These are phyloP conservation scores for Nasonia vitripennis DNA, from an alignment of 1,140 invertebrate species.

Conservation along the genomic window DNA sequence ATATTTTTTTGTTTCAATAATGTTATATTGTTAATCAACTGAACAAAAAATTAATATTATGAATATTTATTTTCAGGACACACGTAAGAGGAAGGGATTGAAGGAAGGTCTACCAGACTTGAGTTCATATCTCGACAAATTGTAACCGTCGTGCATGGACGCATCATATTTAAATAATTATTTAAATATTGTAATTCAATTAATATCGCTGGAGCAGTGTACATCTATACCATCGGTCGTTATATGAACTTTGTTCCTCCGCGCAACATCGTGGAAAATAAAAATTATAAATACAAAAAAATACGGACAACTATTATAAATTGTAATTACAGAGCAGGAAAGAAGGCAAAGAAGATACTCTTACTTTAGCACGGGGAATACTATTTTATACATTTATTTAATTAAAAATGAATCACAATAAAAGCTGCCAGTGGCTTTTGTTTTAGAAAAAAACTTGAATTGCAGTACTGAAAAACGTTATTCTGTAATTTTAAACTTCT, in stretches of 20 bases:
- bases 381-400: slow-evolving; percentile 73
- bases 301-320: slow-evolving; percentile 61
- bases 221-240: slow-evolving; percentile 65
- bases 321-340: slow-evolving; percentile 64
- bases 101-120: slow-evolving; percentile 97
- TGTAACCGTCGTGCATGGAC: slow-evolving; percentile 81
- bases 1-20: neutral
- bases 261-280: slow-evolving; percentile 61
- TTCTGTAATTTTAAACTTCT: slow-evolving; percentile 55
- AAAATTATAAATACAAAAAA: slow-evolving; percentile 60
- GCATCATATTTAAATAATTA: slow-evolving; percentile 71
- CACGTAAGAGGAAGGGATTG: slow-evolving; percentile 98
- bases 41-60: slow-evolving; percentile 46
- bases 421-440: slow-evolving; percentile 61
- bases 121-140: slow-evolving; percentile 93
- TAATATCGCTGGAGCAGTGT: slow-evolving; percentile 66
- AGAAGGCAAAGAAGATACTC: slow-evolving; percentile 52
- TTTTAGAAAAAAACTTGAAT: slow-evolving; percentile 55
- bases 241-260: slow-evolving; percentile 68
- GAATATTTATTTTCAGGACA: slow-evolving; percentile 82
- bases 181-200: slow-evolving; percentile 74
- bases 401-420: slow-evolving; percentile 60
- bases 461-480: slow-evolving; percentile 49
- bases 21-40: neutral
- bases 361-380: slow-evolving; percentile 62